Conservation (phyloP, 2,113 vertebrate genomes). For the Gymnobelideus leadbeateri region DNA sequence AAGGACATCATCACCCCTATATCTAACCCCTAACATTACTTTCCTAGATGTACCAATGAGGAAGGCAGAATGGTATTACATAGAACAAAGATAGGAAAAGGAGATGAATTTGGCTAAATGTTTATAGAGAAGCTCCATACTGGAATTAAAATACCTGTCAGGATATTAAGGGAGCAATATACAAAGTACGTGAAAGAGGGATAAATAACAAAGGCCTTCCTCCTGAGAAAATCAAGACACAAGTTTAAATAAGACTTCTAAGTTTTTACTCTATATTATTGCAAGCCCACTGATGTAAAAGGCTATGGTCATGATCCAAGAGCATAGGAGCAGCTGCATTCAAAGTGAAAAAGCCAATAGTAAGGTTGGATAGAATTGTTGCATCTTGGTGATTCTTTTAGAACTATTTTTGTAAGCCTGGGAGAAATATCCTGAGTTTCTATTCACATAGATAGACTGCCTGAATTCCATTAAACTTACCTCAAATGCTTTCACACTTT, state of each 20-base stretch:
- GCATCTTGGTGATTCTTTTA: not conserved
- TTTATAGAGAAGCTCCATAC: not conserved
- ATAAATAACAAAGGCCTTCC: not conserved
- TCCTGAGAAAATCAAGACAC: not conserved
- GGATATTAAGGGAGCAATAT: not conserved
- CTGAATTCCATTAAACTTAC: not conserved
- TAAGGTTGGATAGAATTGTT: not conserved
- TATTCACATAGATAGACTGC: not conserved
- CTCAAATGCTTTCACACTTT: not conserved
- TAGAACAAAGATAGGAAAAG: not conserved
- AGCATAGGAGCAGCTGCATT: accelerated
- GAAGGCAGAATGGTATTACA: not conserved
- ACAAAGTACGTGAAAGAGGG: not conserved
- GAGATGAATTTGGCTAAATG: accelerated
- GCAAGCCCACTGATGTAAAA: not conserved
- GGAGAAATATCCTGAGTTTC: not conserved
- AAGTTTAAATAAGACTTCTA: not conserved
- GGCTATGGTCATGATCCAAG: not conserved
- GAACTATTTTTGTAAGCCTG: not conserved
- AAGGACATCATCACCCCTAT: not conserved
- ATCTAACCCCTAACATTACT: not conserved
- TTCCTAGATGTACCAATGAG: not conserved
- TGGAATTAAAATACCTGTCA: not conserved
- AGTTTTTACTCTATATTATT: not conserved
- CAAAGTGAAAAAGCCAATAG: not conserved